These are phyloP conservation scores for Unio delphinus DNA, from an alignment of 2,888 invertebrate species.

Conservation along the genomic window DNA sequence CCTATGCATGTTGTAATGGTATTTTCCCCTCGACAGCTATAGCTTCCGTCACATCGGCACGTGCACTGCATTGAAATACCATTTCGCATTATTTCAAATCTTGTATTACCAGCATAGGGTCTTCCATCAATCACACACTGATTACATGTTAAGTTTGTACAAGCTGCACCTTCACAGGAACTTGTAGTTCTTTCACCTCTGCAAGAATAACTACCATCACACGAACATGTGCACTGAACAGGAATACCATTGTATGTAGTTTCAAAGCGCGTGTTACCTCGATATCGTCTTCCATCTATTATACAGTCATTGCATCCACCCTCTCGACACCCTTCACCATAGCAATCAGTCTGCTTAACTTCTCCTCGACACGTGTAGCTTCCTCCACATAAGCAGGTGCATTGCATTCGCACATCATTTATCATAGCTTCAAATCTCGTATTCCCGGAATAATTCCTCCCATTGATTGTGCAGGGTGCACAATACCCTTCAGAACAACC, in stretches of 20 bases:
- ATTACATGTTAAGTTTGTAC: conserved; percentile 37
- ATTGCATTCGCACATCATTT: conserved; percentile 18
- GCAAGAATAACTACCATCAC: conserved; percentile 53
- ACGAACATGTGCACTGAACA: conserved; percentile 49
- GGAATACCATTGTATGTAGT: conserved; percentile 13
- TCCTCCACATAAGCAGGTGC: conserved; percentile 27
- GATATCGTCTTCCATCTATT: conserved; percentile 12
- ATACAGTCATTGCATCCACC: neutral
- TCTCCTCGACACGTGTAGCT: conserved; percentile 23
- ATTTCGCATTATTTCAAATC: conserved; percentile 42
- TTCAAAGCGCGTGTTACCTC: conserved; percentile 14
- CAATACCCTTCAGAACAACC: conserved; percentile 14
- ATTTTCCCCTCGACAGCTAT: conserved; percentile 49
- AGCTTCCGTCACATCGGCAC: conserved; percentile 60
- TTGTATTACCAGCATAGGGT: conserved; percentile 45
- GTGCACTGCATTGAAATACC: conserved; percentile 48
- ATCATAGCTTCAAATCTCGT: conserved; percentile 18
- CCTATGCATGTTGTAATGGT: conserved; percentile 37
- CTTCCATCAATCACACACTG: conserved; percentile 43
- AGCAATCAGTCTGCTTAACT: conserved; percentile 13
- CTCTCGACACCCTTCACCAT: conserved; percentile 21
- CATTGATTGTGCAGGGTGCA: conserved; percentile 19
- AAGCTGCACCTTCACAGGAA: conserved; percentile 38
- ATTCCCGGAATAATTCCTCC: conserved; percentile 11
- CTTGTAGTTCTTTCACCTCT: conserved; percentile 36